Evolutionary conservation across 2,113 vertebrate genomes (phyloP), one percentile per base, ranked within the genome.

Genomic region (Varanus komodoensis): DNA sequence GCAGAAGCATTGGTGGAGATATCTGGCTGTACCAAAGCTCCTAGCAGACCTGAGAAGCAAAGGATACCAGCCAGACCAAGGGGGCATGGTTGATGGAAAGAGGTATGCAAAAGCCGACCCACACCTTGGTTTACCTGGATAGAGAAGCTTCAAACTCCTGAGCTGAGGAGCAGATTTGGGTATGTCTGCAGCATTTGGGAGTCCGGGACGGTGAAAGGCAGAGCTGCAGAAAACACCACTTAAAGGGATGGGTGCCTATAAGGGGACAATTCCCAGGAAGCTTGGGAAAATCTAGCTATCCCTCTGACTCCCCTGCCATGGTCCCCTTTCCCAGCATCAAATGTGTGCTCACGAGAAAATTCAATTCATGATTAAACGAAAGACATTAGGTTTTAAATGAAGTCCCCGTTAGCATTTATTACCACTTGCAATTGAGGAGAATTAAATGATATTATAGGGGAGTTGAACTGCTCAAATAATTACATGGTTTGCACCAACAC

Each of bases 401-500:
- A 38, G 23, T 69, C 48, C 61, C 44, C 68, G 34, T 57, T 57
- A 69, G n/a, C n/a, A 6, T 9, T 14, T 50, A 89, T 4, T 93
- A 90, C 78, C 23, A 78, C 87, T 82, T 32, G 6, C 78, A 93
- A 61, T 34, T 82, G 32, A 12, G 9, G 25, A 84, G 90, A 91
- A 6, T 14, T 44, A 89, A 91, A 57, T 87, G 61, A 68, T 82
- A 11, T 34, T 23, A 87, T 34, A 90, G 74, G 27, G 6, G 68
- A 1, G 0, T 78, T 92, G 82, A 89, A 2, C 52, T 86, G 25
- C 69, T 89, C 73, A 82, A 67, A 89, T 85, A 93, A 90, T 89
- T 50, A 67, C 75, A 29, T 32, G 44, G 34, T 93, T 92, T 86
- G 90, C 64, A 86, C 1, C 38, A 84, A 9, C 0, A 17, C 61